Evolutionary conservation across 2,797 vertebrate species (phyloP).

Genomic region (Chelon auratus): DNA sequence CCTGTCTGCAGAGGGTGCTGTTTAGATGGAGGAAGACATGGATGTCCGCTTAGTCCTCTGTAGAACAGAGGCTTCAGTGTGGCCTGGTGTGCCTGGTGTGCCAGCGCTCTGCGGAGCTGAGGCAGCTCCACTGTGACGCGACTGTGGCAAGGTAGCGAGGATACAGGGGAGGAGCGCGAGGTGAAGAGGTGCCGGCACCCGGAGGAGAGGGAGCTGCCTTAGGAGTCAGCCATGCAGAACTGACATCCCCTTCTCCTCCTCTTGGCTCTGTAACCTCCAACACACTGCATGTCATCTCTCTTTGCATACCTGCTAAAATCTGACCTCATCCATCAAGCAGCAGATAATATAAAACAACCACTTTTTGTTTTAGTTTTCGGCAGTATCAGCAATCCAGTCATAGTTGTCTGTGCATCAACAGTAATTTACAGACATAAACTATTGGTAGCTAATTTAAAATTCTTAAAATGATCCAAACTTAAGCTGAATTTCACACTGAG

Average conservation of each 20-base stretch:
- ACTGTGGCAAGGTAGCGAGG: conserved; percentile 38
- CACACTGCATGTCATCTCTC: conserved; percentile 21
- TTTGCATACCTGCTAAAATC: conserved; percentile 29
- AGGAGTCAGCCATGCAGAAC: conserved; percentile 51
- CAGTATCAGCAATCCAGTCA: not conserved
- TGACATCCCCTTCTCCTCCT: conserved; percentile 38
- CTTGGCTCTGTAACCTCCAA: conserved; percentile 33
- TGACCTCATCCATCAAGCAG: conserved; percentile 44
- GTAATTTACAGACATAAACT: too few species aligned
- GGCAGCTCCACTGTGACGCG: conserved; percentile 34
- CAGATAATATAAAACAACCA: conserved; percentile 33
- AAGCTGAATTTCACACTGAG: too few species aligned
- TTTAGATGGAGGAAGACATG: not conserved
- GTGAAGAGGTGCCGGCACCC: conserved; percentile 49
- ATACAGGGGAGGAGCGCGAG: conserved; percentile 8
- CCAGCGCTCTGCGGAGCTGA: conserved; percentile 2
- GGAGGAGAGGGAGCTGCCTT: conserved; percentile 49
- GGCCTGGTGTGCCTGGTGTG: too few species aligned
- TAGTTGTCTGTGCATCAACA: too few species aligned
- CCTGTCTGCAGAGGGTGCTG: not conserved
- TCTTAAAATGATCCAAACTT: too few species aligned
- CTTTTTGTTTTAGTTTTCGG: too few species aligned
- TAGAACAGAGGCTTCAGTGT: not conserved
- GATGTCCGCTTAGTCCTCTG: not conserved
- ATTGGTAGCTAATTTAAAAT: too few species aligned